These are phyloP conservation scores for Drosophila nr. perissopoda DNA, from an alignment of 2,888 invertebrate genomes.

Conservation along the genomic window DNA sequence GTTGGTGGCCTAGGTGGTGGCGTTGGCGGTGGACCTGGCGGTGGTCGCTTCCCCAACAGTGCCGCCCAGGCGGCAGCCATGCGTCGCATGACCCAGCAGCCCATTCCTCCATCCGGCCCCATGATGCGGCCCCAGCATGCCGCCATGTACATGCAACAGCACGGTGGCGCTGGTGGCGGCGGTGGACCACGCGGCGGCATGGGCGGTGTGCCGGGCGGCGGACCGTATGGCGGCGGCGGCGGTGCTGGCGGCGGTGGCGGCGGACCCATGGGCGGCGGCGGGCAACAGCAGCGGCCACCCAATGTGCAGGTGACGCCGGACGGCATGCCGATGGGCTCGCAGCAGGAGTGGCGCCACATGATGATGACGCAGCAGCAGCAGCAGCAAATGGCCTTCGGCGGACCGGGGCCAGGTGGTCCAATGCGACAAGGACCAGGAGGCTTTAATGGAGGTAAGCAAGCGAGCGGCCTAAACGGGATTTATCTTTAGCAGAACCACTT, in stretches of 20 bases:
- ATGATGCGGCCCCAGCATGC: slow-evolving; percentile 89
- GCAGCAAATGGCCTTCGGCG: slow-evolving; percentile 81
- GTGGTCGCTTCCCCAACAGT: slow-evolving; percentile 86
- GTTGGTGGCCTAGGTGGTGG: slow-evolving; percentile 80
- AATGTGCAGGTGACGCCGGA: slow-evolving; percentile 87
- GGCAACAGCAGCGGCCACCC: slow-evolving; percentile 86
- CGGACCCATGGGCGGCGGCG: slow-evolving; percentile 85
- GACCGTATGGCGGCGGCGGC: slow-evolving; percentile 82
- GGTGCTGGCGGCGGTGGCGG: slow-evolving; percentile 83
- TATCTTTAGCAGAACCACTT: neutral
- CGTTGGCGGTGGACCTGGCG: slow-evolving; percentile 82
- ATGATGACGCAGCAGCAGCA: slow-evolving; percentile 86
- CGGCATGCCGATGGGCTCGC: slow-evolving; percentile 85
- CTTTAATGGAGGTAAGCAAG: slow-evolving; percentile 80
- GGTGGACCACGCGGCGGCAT: slow-evolving; percentile 79
- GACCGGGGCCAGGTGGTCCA: slow-evolving; percentile 71
- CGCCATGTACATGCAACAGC: slow-evolving; percentile 86
- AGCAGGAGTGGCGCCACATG: slow-evolving; percentile 85
- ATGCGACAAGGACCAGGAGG: slow-evolving; percentile 84
- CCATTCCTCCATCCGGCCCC: slow-evolving; percentile 90
- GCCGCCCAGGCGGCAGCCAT: slow-evolving; percentile 86
- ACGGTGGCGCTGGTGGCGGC: slow-evolving; percentile 82
- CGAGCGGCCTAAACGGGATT: neutral
- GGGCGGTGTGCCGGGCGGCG: slow-evolving; percentile 75
- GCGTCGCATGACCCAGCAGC: slow-evolving; percentile 89